These are phyloP conservation scores for Anoplophora glabripennis DNA, from an alignment of 1,140 invertebrate species.

Conservation along the genomic window DNA sequence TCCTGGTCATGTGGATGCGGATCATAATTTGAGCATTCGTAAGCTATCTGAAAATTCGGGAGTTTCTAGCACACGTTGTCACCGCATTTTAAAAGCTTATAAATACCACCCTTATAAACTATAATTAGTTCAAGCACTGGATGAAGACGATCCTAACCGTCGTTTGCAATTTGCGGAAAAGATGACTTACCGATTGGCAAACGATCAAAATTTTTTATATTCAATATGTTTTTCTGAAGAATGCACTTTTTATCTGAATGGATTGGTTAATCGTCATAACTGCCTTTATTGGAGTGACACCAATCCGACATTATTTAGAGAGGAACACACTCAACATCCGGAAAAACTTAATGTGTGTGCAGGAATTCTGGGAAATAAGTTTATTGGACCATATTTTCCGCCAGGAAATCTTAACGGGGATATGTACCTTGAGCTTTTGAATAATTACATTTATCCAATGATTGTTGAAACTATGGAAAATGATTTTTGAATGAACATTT, in stretches of 20 bases:
- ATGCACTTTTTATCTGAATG: constrained; percentile 3
- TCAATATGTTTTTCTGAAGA: not conserved
- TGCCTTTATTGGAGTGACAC: not conserved
- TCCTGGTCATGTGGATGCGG: not conserved
- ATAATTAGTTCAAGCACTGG: not conserved
- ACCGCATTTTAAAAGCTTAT: constrained; percentile 7
- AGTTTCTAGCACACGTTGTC: constrained; percentile 8
- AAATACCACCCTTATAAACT: constrained; percentile 4
- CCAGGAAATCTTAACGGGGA: not conserved
- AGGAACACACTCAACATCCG: constrained; percentile 5
- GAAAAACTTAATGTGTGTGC: constrained; percentile 3
- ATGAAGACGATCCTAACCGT: constrained; percentile 7
- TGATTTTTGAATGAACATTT: no score
- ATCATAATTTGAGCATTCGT: constrained; percentile 8
- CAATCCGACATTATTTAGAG: constrained; percentile 9
- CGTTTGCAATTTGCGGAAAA: constrained; percentile 7
- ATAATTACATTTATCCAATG: not conserved
- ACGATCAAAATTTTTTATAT: constrained; percentile 10
- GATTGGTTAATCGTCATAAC: not conserved
- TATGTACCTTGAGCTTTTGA: no score
- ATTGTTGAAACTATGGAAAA: not conserved
- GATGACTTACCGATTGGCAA: constrained; percentile 6
- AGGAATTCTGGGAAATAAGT: not conserved
- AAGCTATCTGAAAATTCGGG: constrained; percentile 10
- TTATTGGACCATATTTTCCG: constrained; percentile 4